phyloP scores from a whole-genome alignment of 2,888 invertebrate species.

The Pheosia gnoma region DNA sequence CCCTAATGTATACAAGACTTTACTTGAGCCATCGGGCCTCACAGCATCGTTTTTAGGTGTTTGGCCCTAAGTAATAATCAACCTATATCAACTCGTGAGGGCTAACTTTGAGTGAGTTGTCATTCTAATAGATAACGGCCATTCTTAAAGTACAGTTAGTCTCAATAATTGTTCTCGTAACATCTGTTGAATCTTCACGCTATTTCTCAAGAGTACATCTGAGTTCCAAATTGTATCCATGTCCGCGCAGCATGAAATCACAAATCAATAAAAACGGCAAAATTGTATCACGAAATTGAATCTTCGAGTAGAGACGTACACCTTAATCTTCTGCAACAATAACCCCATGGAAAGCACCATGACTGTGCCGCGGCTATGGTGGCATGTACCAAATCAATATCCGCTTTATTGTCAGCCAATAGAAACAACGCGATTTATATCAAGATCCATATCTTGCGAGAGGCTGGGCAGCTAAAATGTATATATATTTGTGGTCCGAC shows the following conservation, averaged over 20 bases:
- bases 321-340: neutral
- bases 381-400: conserved; percentile 2
- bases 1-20: too few relatives aligned
- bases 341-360: neutral
- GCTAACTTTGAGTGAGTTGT: too few relatives aligned
- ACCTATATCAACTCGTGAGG: too few relatives aligned
- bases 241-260: conserved; percentile 7
- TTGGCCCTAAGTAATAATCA: too few relatives aligned
- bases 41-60: too few relatives aligned
- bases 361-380: neutral
- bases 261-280: neutral
- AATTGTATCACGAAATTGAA: conserved; percentile 8
- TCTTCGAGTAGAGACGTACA: neutral
- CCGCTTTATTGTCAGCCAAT: neutral
- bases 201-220: too few relatives aligned
- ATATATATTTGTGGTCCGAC: neutral
- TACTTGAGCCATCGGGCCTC: too few relatives aligned
- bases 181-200: too few relatives aligned
- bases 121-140: too few relatives aligned
- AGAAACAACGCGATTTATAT: conserved; percentile 3
- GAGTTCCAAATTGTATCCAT: neutral
- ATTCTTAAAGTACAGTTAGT: too few relatives aligned
- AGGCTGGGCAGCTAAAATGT: neutral
- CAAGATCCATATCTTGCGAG: conserved; percentile 1
- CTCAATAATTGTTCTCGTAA: too few relatives aligned